Percentiles rank a stretch among this genome's conserved stretches.
Evolutionary conservation across 2,797 vertebrate genomes (phyloP).

Genomic region (Arctocebus calabarensis): DNA sequence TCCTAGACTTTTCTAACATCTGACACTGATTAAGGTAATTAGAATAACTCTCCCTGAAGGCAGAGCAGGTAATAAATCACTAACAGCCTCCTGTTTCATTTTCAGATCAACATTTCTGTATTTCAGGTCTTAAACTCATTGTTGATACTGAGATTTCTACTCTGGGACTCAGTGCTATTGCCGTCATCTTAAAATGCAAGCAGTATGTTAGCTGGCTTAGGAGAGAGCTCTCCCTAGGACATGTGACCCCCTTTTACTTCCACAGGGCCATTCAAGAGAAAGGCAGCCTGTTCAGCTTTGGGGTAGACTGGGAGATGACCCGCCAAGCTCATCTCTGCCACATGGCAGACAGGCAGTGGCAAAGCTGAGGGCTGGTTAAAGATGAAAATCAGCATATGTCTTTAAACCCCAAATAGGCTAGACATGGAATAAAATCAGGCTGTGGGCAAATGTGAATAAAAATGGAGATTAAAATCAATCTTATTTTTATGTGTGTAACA

Average conservation of each 20-base stretch:
- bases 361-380: neutral
- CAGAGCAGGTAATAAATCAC: neutral
- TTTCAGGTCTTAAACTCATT: neutral
- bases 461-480: neutral
- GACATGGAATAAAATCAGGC: neutral
- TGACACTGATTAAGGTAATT: constrained; percentile 43
- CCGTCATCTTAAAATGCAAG: neutral
- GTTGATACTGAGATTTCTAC: neutral
- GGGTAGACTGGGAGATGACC: neutral
- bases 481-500: neutral
- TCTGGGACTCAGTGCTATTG: neutral
- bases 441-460: neutral
- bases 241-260: neutral
- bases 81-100: neutral
- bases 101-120: neutral
- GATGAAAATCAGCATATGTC: neutral
- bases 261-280: neutral
- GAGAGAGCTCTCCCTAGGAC: neutral
- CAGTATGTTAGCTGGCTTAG: neutral
- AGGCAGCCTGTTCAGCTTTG: neutral
- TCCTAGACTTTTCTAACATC: constrained; percentile 22
- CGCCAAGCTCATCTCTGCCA: neutral
- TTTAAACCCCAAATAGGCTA: neutral
- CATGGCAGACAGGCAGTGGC: neutral
- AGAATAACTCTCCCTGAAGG: constrained; percentile 28